Conservation (phyloP, 2,888 invertebrate genomes). For the Xestia rhomboidea region DNA sequence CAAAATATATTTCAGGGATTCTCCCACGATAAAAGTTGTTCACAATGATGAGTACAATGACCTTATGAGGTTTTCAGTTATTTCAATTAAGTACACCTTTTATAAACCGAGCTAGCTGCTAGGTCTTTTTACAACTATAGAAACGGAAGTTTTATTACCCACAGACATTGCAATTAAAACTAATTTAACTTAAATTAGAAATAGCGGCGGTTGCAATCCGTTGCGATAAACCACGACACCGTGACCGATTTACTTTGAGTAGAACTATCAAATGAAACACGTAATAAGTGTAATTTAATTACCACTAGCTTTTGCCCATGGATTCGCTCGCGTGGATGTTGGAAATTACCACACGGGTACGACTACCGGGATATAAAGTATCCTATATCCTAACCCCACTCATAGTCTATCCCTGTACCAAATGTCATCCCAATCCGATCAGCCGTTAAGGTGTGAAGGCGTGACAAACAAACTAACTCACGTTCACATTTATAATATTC, state of each 20-base stretch:
- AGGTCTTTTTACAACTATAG: slow-evolving; percentile 19
- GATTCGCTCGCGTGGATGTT: background rate
- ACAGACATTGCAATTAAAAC: slow-evolving; percentile 52
- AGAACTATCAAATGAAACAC: slow-evolving; percentile 19
- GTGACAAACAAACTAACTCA: background rate
- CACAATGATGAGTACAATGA: background rate
- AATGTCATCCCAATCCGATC: background rate
- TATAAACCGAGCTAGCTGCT: slow-evolving; percentile 1
- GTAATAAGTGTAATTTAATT: slow-evolving; percentile 21
- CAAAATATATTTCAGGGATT: background rate
- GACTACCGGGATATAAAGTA: background rate
- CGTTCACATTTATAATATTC: background rate
- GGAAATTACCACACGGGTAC: background rate
- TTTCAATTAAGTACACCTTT: background rate
- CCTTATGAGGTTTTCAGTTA: background rate
- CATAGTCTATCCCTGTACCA: background rate
- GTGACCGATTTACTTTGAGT: slow-evolving; percentile 29
- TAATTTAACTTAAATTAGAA: slow-evolving; percentile 48
- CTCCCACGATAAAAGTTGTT: background rate
- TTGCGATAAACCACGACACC: slow-evolving; percentile 41
- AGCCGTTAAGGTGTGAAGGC: background rate
- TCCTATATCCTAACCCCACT: background rate
- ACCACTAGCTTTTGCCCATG: background rate
- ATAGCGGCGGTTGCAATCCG: slow-evolving; percentile 46
- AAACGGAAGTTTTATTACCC: slow-evolving; percentile 46